These are phyloP conservation scores for Schlechtendalia chinensis DNA, from an alignment of 1,140 invertebrate species.

Conservation along the genomic window DNA sequence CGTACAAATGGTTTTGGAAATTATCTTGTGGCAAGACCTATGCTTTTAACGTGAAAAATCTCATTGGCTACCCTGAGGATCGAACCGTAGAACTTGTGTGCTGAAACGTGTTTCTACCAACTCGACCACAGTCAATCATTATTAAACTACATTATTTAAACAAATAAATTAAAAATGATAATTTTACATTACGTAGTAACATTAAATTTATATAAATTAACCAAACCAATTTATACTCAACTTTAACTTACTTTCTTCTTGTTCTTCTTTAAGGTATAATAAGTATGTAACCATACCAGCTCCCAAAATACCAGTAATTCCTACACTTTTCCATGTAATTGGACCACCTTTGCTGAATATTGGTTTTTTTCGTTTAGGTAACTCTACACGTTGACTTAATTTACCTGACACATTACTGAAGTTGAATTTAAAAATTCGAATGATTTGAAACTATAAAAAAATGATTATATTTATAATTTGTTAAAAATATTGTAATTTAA, in stretches of 20 bases:
- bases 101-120: no score
- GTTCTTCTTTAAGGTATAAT: conserved; percentile 75
- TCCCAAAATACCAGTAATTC: conserved; percentile 65
- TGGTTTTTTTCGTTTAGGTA: conserved; percentile 30
- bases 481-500: neutral
- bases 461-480: neutral
- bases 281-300: conserved; percentile 68
- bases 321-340: conserved; percentile 75
- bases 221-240: no score
- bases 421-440: neutral
- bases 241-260: conserved; percentile 62
- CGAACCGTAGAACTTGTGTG: no score
- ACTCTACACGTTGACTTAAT: conserved; percentile 6
- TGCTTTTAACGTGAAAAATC: no score
- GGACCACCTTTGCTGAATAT: conserved; percentile 57
- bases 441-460: conserved; percentile 11
- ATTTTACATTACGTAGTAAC: no score
- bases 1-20: no score
- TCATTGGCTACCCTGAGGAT: no score
- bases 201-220: neutral
- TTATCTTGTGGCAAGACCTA: no score
- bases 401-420: conserved; percentile 11
- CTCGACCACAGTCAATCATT: no score
- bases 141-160: no score
- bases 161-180: no score